Evolutionary conservation across 2,888 invertebrate genomes (phyloP).

Genomic region (Acleris sparsana): DNA sequence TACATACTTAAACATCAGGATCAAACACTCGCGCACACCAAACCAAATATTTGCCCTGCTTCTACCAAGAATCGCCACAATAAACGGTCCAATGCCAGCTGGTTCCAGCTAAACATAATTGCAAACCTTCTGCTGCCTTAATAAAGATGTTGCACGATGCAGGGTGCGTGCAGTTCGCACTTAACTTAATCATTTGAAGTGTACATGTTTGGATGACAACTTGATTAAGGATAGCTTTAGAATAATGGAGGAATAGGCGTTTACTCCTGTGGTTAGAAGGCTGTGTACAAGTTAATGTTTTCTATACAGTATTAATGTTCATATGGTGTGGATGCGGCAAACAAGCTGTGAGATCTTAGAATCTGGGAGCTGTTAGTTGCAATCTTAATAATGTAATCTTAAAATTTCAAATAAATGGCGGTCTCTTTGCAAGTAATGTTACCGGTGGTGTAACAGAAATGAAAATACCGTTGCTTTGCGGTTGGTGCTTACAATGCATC

Average conservation of each 20-base stretch:
- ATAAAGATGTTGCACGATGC: conserved; percentile 22
- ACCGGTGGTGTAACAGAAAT: too few relatives aligned
- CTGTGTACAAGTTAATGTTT: not conserved
- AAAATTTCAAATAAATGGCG: not conserved
- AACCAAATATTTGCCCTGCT: too few relatives aligned
- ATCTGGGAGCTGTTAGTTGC: too few relatives aligned
- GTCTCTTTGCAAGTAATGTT: too few relatives aligned
- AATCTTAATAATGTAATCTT: not conserved
- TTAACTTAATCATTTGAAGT: conserved; percentile 33
- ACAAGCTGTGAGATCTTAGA: too few relatives aligned
- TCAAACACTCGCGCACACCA: too few relatives aligned
- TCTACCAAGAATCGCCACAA: too few relatives aligned
- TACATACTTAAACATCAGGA: too few relatives aligned
- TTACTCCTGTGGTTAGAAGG: conserved; percentile 3
- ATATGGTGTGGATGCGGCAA: not conserved
- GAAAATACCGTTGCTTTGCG: too few relatives aligned
- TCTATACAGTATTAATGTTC: not conserved
- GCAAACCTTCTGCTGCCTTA: conserved; percentile 6
- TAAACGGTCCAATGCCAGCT: too few relatives aligned
- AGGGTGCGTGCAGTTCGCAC: conserved; percentile 28
- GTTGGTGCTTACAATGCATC: too few relatives aligned
- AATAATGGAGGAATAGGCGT: conserved; percentile 19
- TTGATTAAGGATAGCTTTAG: conserved; percentile 31
- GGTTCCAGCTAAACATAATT: not conserved
- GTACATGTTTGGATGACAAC: conserved; percentile 26